phyloP scores from a whole-genome alignment of 2,113 vertebrate species.

The Phyllopteryx taeniolatus region DNA sequence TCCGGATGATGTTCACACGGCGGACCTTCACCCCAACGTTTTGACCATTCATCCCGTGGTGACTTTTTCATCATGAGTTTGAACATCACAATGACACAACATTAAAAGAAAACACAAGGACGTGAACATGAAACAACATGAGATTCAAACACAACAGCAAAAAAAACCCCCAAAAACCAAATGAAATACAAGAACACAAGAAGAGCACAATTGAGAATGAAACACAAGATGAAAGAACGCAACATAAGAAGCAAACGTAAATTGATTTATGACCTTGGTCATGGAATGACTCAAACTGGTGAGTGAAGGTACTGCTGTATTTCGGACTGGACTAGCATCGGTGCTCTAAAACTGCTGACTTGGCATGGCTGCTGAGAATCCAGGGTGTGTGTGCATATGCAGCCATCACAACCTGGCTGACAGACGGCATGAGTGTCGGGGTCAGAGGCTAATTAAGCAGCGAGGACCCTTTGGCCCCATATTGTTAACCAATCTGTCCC shows the following conservation, averaged over 20 bases:
- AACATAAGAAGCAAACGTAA: too few relatives aligned
- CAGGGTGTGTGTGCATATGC: background rate
- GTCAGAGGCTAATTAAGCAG: constrained; percentile 83
- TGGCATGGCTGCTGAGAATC: background rate
- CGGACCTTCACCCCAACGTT: constrained; percentile 39
- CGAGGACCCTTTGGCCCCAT: constrained; percentile 69
- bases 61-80: background rate
- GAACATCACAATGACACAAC: background rate
- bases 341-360: background rate
- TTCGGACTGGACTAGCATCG: background rate
- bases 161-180: background rate
- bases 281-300: too few relatives aligned
- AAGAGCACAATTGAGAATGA: too few relatives aligned
- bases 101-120: background rate
- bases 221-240: too few relatives aligned
- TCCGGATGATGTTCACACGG: constrained; percentile 42
- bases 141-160: background rate
- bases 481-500: constrained; percentile 82
- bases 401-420: constrained; percentile 44
- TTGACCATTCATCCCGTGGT: background rate
- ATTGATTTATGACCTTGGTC: too few relatives aligned
- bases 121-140: background rate
- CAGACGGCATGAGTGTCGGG: constrained; percentile 68
- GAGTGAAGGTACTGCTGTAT: background rate
- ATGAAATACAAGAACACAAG: too few relatives aligned